A percentile compares a stretch with the other conserved stretches of the same genome.
phyloP scores from a whole-genome alignment of 1,140 invertebrate genomes.

The Eufriesea mexicana region DNA sequence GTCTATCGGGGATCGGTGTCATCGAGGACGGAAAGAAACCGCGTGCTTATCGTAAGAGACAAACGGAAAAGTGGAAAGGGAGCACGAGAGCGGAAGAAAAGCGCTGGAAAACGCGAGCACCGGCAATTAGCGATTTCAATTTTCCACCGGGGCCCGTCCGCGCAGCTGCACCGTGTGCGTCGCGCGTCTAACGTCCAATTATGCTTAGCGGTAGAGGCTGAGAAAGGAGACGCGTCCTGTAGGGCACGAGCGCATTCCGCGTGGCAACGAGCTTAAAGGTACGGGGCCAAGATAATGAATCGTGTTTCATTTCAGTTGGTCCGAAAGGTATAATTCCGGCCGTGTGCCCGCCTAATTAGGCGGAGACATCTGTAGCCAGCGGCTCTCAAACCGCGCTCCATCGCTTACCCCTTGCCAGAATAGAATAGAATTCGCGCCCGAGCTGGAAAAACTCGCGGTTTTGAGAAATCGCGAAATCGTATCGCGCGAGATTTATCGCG shows the following conservation, averaged over 20 bases:
- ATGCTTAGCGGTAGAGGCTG: slow-evolving; percentile 45
- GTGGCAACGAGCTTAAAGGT: slow-evolving; percentile 64
- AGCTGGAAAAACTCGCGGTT: no score
- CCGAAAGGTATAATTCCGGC: slow-evolving; percentile 79
- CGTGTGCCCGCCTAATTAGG: slow-evolving; percentile 76
- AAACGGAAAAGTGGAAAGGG: no score
- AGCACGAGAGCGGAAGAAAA: background rate
- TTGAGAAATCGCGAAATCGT: background rate
- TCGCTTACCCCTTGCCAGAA: slow-evolving; percentile 37
- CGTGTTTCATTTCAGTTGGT: slow-evolving; percentile 77
- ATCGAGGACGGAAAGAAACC: no score
- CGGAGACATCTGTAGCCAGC: slow-evolving; percentile 79
- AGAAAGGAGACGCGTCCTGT: slow-evolving; percentile 39
- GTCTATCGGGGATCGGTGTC: background rate
- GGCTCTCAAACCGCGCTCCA: slow-evolving; percentile 67
- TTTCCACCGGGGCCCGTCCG: slow-evolving; percentile 37
- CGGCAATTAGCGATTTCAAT: slow-evolving; percentile 50
- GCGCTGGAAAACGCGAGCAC: background rate
- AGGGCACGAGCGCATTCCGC: slow-evolving; percentile 51
- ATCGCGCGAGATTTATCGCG: slow-evolving; percentile 1
- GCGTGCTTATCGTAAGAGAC: no score
- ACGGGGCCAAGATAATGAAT: slow-evolving; percentile 75
- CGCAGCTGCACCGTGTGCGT: slow-evolving; percentile 57
- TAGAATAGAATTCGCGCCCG: no score
- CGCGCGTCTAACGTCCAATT: slow-evolving; percentile 66